phyloP scores from a whole-genome alignment of 1,140 invertebrate genomes.

The Eumeta japonica region DNA sequence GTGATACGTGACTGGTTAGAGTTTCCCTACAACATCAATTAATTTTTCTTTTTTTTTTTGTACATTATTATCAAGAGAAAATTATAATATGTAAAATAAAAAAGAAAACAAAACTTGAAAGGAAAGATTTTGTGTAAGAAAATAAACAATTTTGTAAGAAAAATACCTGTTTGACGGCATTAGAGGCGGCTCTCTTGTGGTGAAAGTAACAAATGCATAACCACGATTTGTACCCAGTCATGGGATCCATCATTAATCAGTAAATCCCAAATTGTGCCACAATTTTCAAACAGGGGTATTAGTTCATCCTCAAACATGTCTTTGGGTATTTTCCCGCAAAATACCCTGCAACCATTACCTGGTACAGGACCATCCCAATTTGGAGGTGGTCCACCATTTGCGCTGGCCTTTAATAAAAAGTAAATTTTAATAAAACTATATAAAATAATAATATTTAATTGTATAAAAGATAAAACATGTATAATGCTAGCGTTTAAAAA shows the following conservation, averaged over 20 bases:
- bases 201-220: conserved; percentile 99
- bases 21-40: no score
- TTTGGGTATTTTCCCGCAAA: conserved; percentile 99
- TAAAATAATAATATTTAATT: no score
- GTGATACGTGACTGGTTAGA: no score
- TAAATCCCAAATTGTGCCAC: conserved; percentile 97
- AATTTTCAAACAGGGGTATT: conserved; percentile 96
- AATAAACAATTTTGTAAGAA: no score
- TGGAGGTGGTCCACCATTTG: conserved; percentile 94
- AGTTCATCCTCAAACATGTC: conserved; percentile 99
- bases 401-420: conserved; percentile 83
- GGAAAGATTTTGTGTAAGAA: no score
- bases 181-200: conserved; percentile 85
- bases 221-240: conserved; percentile 96
- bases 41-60: no score
- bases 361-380: conserved; percentile 88
- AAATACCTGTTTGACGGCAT: conserved; percentile 94
- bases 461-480: no score
- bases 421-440: no score
- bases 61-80: no score
- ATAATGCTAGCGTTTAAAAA: no score
- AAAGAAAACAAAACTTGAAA: no score
- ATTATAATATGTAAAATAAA: no score
- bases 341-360: conserved; percentile 94
- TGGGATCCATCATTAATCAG: conserved; percentile 98